Percentiles rank a stretch among this genome's conserved stretches.
phyloP scores from a whole-genome alignment of 2,888 invertebrate genomes.

The Drosophila melanosoma region DNA sequence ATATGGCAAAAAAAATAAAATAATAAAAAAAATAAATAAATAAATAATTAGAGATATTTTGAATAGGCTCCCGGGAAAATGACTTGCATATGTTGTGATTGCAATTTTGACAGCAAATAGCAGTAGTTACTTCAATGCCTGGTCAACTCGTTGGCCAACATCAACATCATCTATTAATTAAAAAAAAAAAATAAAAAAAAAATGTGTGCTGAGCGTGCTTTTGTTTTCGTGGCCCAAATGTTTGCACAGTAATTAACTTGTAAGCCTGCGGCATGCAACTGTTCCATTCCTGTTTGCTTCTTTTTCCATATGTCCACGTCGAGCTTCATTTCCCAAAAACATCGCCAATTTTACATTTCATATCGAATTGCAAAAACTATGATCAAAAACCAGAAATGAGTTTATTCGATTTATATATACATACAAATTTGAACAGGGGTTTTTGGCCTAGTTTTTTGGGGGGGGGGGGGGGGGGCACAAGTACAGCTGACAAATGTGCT shows the following conservation, averaged over 20 bases:
- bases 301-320: neutral
- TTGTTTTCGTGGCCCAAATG: neutral
- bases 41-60: neutral
- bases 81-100: neutral
- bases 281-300: neutral
- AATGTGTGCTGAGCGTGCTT: neutral
- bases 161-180: neutral
- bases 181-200: neutral
- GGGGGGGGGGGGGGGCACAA: too few relatives aligned
- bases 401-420: neutral
- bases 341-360: neutral
- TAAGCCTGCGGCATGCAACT: neutral
- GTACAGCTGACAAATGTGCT: neutral
- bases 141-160: too few relatives aligned
- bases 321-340: neutral
- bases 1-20: too few relatives aligned
- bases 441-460: neutral
- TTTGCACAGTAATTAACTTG: conserved; percentile 6
- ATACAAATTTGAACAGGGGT: too few relatives aligned
- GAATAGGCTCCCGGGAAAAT: neutral
- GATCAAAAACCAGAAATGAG: neutral
- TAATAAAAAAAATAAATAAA: too few relatives aligned
- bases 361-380: neutral
- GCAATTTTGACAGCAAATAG: neutral
- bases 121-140: neutral